phyloP scores from a whole-genome alignment of 2,888 invertebrate species.

The Thumatha senex region DNA sequence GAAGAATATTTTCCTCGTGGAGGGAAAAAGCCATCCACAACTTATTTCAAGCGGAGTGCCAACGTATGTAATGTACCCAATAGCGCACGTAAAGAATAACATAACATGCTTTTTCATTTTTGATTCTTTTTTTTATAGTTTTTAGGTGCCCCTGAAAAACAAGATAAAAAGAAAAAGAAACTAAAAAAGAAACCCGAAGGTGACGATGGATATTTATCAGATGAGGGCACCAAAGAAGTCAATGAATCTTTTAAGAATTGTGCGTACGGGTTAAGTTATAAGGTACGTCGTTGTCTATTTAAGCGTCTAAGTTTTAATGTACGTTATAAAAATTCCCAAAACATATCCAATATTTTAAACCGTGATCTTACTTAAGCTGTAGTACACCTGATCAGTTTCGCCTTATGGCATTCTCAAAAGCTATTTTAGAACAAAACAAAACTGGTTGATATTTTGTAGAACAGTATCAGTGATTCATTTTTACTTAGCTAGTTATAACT shows the following conservation, averaged over 20 bases:
- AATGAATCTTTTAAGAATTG: conserved; percentile 64
- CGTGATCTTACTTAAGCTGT: too few species aligned
- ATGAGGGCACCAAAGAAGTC: conserved; percentile 56
- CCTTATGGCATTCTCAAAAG: too few species aligned
- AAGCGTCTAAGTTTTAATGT: background rate
- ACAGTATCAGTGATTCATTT: too few species aligned
- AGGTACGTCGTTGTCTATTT: conserved; percentile 41
- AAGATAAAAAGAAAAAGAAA: conserved; percentile 67
- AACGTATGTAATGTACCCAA: conserved; percentile 55
- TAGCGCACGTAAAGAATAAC: too few species aligned
- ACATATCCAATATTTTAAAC: too few species aligned
- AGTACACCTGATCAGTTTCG: too few species aligned
- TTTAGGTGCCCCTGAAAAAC: conserved; percentile 68
- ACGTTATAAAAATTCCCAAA: too few species aligned
- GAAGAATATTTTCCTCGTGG: conserved; percentile 84
- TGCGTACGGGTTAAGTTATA: conserved; percentile 59
- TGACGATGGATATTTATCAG: conserved; percentile 75
- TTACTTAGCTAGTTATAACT: too few species aligned
- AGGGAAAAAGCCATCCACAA: conserved; percentile 73
- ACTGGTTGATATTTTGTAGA: too few species aligned
- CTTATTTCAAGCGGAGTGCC: conserved; percentile 70
- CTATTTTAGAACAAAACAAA: too few species aligned
- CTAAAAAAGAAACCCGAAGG: conserved; percentile 63
- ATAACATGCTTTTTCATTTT: background rate
- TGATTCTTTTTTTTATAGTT: conserved; percentile 48